Evolutionary conservation across 1,140 invertebrate species (phyloP).

Genomic region (Diachasma alloeum): DNA sequence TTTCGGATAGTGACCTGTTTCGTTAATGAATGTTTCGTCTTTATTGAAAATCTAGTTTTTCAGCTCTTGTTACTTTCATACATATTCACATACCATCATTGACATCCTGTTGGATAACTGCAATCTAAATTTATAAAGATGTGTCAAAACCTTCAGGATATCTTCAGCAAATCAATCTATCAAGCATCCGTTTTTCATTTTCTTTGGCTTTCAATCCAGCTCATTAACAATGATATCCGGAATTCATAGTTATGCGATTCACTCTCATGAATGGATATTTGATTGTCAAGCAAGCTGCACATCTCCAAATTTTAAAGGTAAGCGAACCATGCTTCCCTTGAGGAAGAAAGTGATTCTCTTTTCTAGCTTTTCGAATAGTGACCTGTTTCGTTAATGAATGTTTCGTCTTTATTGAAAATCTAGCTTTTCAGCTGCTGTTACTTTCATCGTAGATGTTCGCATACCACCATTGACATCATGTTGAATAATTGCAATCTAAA

Average conservation of each 20-base stretch:
- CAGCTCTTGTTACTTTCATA: background rate
- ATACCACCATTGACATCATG: too few relatives aligned
- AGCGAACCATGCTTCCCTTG: background rate
- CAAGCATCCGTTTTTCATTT: too few relatives aligned
- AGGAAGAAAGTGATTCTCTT: background rate
- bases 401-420: background rate
- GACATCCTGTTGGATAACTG: too few relatives aligned
- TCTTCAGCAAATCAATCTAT: too few relatives aligned
- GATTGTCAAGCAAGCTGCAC: background rate
- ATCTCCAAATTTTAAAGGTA: background rate
- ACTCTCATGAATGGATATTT: background rate
- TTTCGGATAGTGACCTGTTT: background rate
- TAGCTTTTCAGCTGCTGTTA: background rate
- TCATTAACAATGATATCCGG: background rate
- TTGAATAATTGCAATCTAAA: too few relatives aligned
- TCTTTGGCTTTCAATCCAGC: background rate
- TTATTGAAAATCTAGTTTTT: background rate
- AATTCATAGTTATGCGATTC: background rate
- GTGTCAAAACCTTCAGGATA: too few relatives aligned
- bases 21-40: background rate
- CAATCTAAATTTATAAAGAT: too few relatives aligned
- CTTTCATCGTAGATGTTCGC: too few relatives aligned
- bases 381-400: background rate
- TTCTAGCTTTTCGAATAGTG: background rate
- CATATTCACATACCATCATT: too few relatives aligned